These are phyloP conservation scores for Halictus ligatus DNA, from an alignment of 2,888 invertebrate genomes.

Conservation along the genomic window DNA sequence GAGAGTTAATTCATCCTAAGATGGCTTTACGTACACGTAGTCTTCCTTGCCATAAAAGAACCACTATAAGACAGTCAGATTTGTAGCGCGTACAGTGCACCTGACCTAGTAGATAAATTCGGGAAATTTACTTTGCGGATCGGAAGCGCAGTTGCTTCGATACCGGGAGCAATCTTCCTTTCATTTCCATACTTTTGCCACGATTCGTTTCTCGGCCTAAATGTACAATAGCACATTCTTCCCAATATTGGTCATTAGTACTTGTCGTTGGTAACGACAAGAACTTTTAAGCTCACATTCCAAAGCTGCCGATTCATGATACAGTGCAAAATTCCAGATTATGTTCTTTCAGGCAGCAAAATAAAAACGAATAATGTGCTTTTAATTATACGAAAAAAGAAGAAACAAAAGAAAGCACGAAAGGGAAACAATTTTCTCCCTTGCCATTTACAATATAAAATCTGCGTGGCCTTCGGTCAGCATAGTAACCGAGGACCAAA, in stretches of 20 bases:
- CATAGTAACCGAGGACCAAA: conserved; percentile 78
- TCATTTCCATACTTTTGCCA: not conserved
- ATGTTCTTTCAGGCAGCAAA: not conserved
- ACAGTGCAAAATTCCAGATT: not conserved
- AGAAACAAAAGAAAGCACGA: conserved; percentile 10
- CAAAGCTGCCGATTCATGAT: not conserved
- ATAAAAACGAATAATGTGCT: conserved; percentile 35
- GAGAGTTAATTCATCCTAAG: conserved; percentile 23
- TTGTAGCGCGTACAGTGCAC: conserved; percentile 15
- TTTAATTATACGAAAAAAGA: conserved; percentile 42
- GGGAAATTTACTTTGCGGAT: conserved; percentile 1
- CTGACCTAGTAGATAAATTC: not conserved
- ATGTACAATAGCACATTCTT: not conserved
- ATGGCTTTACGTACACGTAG: conserved; percentile 34
- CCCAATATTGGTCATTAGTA: not conserved
- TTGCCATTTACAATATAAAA: conserved; percentile 67
- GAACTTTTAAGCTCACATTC: not conserved
- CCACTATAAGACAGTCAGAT: conserved; percentile 5
- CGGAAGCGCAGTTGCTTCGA: not conserved
- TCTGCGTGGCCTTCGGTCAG: conserved; percentile 78
- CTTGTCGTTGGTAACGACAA: not conserved
- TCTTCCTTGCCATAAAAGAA: conserved; percentile 35
- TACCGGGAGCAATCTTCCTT: not conserved
- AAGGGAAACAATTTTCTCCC: conserved; percentile 40
- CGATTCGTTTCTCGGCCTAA: conserved; percentile 1